Evolutionary conservation across 2,888 invertebrate species (phyloP), one percentile per base, ranked within the genome.

Genomic region (Clunio marinus): DNA sequence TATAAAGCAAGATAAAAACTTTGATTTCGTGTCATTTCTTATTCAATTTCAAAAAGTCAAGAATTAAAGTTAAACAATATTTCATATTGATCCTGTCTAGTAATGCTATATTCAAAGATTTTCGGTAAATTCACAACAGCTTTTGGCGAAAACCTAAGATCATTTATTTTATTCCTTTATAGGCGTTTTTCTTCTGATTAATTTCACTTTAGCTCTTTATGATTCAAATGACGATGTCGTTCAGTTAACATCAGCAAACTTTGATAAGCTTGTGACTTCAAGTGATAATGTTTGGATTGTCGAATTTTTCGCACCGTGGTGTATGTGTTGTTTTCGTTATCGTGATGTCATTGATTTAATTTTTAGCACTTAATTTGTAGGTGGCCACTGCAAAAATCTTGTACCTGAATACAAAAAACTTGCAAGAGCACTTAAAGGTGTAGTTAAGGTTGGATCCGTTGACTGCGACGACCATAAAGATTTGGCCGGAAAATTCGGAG

Each of bases 231-330:
- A 89, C 28, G 88, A 88, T 75, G 95, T 97, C 17, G 82, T 96
- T 10, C 89, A 93, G 69, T 81, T 98, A 70, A 95, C 88, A n/a
- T 85, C 90, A 0, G 81, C 82, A 60, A 97, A 95, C 81, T 98
- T 97, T 77, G 88, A 96, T 73, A 85, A 82, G 72, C 80, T 88
- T 73, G 96, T 98, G 2, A 79, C 87, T 58, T 85, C 91, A 72
- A 86, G 92, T 71, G 90, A 96, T 77, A 86, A 88, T 72, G 81
- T 98, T 24, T 98, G 97, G 97, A 80, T 99, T 69, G 92, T 99
- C 1, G 97, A 99, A 76, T 96, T 95, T 79, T 96, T 84, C 78
- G 97, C 98, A 0, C 96, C 96, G 0, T 98, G 97, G 97, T 97
- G 92, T 78, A 60, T 32, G n/a, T n/a, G n/a, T n/a, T n/a, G n/a